A percentile compares a stretch with the other conserved stretches of the same genome.
phyloP scores from a whole-genome alignment of 2,113 vertebrate species.

The Colossoma macropomum region DNA sequence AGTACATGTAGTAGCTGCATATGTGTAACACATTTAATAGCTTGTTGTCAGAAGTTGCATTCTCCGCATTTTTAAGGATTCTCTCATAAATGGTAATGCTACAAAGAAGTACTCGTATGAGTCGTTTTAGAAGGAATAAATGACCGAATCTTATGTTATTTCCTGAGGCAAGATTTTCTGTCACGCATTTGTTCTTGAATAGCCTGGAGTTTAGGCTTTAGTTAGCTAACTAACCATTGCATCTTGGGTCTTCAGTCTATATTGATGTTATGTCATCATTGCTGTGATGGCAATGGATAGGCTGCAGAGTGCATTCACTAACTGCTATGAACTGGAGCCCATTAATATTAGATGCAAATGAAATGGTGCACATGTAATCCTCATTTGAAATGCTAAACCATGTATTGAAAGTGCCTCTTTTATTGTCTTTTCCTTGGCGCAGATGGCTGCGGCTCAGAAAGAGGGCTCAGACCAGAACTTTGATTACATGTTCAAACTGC shows the following conservation, averaged over 20 bases:
- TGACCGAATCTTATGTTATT: neutral
- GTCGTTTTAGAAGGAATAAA: no score
- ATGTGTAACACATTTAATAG: no score
- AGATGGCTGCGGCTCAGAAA: slow-evolving; percentile 83
- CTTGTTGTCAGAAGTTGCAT: no score
- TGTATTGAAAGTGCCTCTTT: neutral
- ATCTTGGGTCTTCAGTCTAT: neutral
- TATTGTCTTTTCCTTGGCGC: slow-evolving; percentile 41
- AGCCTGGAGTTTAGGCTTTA: neutral
- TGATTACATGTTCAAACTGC: slow-evolving; percentile 84
- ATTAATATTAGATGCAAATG: slow-evolving; percentile 1
- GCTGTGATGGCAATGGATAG: neutral
- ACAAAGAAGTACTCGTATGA: no score
- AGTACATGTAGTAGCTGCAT: no score
- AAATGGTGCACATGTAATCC: slow-evolving; percentile 5
- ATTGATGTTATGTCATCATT: neutral
- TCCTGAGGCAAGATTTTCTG: neutral
- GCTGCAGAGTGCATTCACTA: neutral
- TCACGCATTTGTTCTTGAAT: neutral
- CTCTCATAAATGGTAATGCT: no score
- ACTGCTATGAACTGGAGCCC: neutral
- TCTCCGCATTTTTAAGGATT: no score
- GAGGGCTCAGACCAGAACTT: slow-evolving; percentile 84
- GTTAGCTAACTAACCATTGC: neutral
- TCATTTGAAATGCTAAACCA: neutral